Evolutionary conservation across 2,888 invertebrate genomes (phyloP).

Genomic region (Pterobdella sp.): DNA sequence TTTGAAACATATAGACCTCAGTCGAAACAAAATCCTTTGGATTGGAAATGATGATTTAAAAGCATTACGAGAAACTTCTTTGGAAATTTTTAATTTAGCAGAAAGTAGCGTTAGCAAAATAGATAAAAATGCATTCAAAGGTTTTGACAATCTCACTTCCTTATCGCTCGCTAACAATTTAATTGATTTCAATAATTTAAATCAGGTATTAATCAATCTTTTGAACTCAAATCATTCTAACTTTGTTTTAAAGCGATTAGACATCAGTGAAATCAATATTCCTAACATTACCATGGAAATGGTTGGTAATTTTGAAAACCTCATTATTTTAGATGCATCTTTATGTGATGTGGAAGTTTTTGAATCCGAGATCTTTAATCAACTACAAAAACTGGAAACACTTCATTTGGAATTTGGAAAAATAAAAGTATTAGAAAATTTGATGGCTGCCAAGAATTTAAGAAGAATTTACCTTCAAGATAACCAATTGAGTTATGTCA

Average conservation of each 20-base stretch:
- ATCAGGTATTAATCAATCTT: slow-evolving; percentile 1
- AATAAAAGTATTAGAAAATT: slow-evolving; percentile 28
- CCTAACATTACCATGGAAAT: slow-evolving; percentile 33
- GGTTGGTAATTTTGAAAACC: slow-evolving; percentile 31
- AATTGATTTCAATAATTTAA: slow-evolving; percentile 16
- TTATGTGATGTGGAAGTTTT: slow-evolving; percentile 33
- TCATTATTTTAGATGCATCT: slow-evolving; percentile 34
- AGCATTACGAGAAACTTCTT: slow-evolving; percentile 28
- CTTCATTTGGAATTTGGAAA: slow-evolving; percentile 32
- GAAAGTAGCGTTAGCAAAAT: slow-evolving; percentile 33
- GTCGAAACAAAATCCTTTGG: slow-evolving; percentile 35
- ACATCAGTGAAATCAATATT: slow-evolving; percentile 36
- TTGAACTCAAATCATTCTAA: slow-evolving; percentile 4
- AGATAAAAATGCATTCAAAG: slow-evolving; percentile 31
- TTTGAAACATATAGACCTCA: slow-evolving; percentile 36
- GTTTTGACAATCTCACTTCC: slow-evolving; percentile 35
- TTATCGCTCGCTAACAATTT: slow-evolving; percentile 35
- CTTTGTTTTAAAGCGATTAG: slow-evolving; percentile 33
- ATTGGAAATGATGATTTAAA: slow-evolving; percentile 32
- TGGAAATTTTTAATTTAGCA: slow-evolving; percentile 36
- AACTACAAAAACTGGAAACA: slow-evolving; percentile 29
- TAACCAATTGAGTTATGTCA: slow-evolving; percentile 27
- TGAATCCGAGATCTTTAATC: slow-evolving; percentile 33
- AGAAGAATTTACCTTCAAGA: slow-evolving; percentile 30
- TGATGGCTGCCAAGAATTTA: slow-evolving; percentile 26